Evolutionary conservation across 1,140 invertebrate genomes (phyloP).

Genomic region (Anadara kagoshimensis): DNA sequence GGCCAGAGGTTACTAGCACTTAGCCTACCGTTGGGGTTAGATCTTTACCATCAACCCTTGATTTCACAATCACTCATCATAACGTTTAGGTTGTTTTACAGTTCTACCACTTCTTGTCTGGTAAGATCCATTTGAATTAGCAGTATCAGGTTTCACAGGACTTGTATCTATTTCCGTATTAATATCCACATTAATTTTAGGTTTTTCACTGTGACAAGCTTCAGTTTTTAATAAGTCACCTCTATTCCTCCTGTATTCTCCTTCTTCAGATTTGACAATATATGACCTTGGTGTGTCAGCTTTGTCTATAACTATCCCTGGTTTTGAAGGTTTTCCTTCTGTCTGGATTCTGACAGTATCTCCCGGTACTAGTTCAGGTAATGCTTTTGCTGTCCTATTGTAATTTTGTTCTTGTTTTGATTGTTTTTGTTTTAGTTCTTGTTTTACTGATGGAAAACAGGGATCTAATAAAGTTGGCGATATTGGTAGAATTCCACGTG

Average conservation of each 20-base stretch:
- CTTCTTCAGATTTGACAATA: neutral
- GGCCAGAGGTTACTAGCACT: too few relatives aligned
- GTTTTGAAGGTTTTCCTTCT: slow-evolving; percentile 13
- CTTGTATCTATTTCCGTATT: too few relatives aligned
- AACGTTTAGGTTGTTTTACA: too few relatives aligned
- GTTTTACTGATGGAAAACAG: neutral
- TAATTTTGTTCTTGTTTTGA: slow-evolving; percentile 13
- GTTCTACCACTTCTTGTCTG: too few relatives aligned
- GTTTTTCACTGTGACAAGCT: neutral
- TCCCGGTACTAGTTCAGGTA: neutral
- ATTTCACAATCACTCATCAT: too few relatives aligned
- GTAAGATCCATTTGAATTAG: too few relatives aligned
- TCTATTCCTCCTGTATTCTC: slow-evolving; percentile 14
- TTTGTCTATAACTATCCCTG: neutral
- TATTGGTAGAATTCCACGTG: slow-evolving; percentile 21
- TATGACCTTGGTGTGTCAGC: slow-evolving; percentile 7
- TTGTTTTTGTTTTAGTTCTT: slow-evolving; percentile 3
- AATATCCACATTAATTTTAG: too few relatives aligned
- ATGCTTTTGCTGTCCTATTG: slow-evolving; percentile 6
- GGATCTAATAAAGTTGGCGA: neutral
- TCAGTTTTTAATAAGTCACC: slow-evolving; percentile 3
- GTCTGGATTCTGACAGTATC: slow-evolving; percentile 2
- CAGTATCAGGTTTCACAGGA: too few relatives aligned
- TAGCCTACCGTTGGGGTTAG: too few relatives aligned
- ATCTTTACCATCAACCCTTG: too few relatives aligned